phyloP scores from a whole-genome alignment of 2,113 vertebrate genomes.

The Apodemus speciosus region DNA sequence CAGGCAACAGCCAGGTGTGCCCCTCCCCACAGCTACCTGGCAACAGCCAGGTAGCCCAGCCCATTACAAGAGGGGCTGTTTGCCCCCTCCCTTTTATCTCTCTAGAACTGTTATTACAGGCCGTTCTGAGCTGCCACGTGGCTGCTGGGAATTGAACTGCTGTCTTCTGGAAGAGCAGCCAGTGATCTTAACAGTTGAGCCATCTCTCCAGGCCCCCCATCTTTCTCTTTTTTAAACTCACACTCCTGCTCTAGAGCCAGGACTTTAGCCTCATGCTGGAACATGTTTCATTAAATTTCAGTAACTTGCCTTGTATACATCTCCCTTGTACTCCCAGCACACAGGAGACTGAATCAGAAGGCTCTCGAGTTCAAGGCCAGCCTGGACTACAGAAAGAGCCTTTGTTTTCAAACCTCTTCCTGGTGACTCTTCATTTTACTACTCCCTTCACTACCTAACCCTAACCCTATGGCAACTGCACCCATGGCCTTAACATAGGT shows the following conservation, averaged over 20 bases:
- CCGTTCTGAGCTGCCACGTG: background rate
- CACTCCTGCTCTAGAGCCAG: background rate
- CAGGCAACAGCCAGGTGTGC: too few species aligned
- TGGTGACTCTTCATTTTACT: slow-evolving; percentile 32
- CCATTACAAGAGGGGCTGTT: too few species aligned
- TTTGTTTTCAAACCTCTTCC: background rate
- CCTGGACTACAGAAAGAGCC: background rate
- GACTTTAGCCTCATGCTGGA: background rate
- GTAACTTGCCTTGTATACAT: background rate
- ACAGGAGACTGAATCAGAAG: background rate
- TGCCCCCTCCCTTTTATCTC: too few species aligned
- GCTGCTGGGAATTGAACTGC: background rate
- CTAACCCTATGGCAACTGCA: background rate
- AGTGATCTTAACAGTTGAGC: background rate
- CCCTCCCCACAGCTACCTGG: too few species aligned
- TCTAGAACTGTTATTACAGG: background rate
- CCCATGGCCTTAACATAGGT: background rate
- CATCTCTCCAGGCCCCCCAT: background rate
- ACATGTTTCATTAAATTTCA: slow-evolving; percentile 45
- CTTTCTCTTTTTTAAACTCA: background rate
- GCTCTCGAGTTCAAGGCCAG: background rate
- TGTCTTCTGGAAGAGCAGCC: background rate
- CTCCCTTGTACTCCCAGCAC: background rate
- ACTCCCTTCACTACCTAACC: background rate
- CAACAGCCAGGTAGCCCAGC: too few species aligned